Evolutionary conservation across 2,797 vertebrate genomes (phyloP).

Genomic region (Scarus forsteni): DNA sequence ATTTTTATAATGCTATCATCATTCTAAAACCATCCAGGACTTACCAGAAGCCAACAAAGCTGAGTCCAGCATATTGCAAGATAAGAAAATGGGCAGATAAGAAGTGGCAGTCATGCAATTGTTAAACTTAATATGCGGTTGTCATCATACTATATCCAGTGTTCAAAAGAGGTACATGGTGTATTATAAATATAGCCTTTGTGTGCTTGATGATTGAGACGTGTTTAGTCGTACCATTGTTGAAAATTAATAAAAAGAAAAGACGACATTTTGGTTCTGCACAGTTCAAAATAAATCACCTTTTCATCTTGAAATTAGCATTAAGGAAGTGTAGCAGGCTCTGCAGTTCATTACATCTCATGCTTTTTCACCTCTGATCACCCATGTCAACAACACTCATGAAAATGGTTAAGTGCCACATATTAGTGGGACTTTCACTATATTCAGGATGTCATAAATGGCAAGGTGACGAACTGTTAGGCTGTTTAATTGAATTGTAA

Average conservation of each 20-base stretch:
- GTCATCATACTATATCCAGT: too few relatives aligned
- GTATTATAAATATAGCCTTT: too few relatives aligned
- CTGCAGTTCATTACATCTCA: conserved; percentile 5
- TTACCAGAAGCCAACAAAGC: too few relatives aligned
- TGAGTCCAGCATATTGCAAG: too few relatives aligned
- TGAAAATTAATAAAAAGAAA: neutral
- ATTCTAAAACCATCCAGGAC: too few relatives aligned
- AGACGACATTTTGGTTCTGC: conserved; percentile 7
- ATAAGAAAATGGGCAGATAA: too few relatives aligned
- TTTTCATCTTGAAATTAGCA: neutral
- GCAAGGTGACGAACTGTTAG: conserved; percentile 39
- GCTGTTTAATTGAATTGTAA: conserved; percentile 46
- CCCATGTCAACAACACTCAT: conserved; percentile 22
- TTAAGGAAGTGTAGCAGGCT: conserved; percentile 14
- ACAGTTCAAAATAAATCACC: conserved; percentile 9
- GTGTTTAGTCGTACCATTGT: too few relatives aligned
- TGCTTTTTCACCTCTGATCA: conserved; percentile 16
- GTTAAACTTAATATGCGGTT: too few relatives aligned
- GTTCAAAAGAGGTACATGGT: too few relatives aligned
- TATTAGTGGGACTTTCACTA: conserved; percentile 24
- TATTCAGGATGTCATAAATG: conserved; percentile 38
- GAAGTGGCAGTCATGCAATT: too few relatives aligned
- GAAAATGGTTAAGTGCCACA: conserved; percentile 23
- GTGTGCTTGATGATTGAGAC: too few relatives aligned
- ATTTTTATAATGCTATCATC: too few relatives aligned